Percentiles rank a stretch among this genome's conserved stretches.
phyloP scores from a whole-genome alignment of 2,797 vertebrate species.

The Spinus olivaceus region DNA sequence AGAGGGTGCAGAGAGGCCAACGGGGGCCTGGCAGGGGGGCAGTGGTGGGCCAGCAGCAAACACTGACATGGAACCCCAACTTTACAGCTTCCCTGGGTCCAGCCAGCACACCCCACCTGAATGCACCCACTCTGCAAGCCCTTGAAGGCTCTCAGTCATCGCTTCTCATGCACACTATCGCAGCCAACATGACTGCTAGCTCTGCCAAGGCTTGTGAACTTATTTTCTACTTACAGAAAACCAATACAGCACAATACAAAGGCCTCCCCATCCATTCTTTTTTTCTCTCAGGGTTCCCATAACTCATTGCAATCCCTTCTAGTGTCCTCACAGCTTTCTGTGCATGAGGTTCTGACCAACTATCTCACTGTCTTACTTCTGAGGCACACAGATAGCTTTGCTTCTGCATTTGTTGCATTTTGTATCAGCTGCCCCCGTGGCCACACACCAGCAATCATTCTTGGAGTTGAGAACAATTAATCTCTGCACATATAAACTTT shows the following conservation, averaged over 20 bases:
- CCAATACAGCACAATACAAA: not conserved
- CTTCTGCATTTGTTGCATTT: not conserved
- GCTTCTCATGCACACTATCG: accelerated
- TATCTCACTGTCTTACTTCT: not conserved
- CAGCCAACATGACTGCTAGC: not conserved
- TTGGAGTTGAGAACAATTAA: not conserved
- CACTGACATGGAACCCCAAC: not conserved
- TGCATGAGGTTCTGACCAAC: not conserved
- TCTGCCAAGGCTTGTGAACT: not conserved
- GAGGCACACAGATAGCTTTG: not conserved
- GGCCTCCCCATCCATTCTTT: not conserved
- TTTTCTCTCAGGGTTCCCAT: not conserved
- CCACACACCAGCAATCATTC: not conserved
- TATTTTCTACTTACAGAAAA: not conserved
- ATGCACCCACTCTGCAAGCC: not conserved
- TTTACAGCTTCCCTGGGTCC: not conserved
- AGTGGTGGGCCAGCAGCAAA: accelerated
- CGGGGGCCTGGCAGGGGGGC: not conserved
- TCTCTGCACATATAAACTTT: not conserved
- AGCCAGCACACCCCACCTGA: not conserved
- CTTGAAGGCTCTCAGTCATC: not conserved
- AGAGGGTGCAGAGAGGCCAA: not conserved
- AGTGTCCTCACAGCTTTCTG: not conserved
- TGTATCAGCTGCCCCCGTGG: not conserved
- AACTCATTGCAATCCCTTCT: not conserved